Conservation (phyloP, 2,888 invertebrate species). For the Schizaphis graminum region DNA sequence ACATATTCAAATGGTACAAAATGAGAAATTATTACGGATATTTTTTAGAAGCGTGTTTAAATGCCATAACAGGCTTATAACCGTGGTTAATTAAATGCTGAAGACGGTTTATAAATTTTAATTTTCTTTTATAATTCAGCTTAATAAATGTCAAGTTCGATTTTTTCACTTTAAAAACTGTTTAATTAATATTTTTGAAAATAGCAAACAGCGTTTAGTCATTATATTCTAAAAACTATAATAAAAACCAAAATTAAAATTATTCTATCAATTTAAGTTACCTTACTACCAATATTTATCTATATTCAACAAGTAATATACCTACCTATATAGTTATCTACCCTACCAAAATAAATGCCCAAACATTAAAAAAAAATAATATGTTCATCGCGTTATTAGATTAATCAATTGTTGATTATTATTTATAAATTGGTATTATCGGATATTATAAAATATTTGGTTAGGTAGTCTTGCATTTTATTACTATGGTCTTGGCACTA, state of each 20-base stretch:
- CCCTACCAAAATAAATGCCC: background rate
- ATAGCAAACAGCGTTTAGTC: background rate
- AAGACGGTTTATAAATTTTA: slow-evolving; percentile 28
- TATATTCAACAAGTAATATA: background rate
- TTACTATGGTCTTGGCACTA: background rate
- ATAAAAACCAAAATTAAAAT: background rate
- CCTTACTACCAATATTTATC: background rate
- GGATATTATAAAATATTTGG: background rate
- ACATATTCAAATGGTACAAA: slow-evolving; percentile 31
- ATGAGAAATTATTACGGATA: slow-evolving; percentile 11
- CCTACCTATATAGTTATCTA: background rate
- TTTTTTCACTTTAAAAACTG: background rate
- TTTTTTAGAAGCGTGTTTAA: slow-evolving; percentile 39
- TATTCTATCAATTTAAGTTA: background rate
- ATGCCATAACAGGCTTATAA: background rate
- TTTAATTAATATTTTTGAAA: background rate
- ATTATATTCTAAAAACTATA: background rate
- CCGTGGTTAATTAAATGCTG: slow-evolving; percentile 31
- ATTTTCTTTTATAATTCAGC: background rate
- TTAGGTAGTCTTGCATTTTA: background rate
- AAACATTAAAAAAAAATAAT: background rate
- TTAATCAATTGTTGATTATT: no score
- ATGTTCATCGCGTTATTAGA: background rate
- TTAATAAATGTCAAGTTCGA: background rate
- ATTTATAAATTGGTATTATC: background rate